These are phyloP conservation scores for Zeus faber DNA, from an alignment of 2,113 vertebrate genomes.

Conservation along the genomic window DNA sequence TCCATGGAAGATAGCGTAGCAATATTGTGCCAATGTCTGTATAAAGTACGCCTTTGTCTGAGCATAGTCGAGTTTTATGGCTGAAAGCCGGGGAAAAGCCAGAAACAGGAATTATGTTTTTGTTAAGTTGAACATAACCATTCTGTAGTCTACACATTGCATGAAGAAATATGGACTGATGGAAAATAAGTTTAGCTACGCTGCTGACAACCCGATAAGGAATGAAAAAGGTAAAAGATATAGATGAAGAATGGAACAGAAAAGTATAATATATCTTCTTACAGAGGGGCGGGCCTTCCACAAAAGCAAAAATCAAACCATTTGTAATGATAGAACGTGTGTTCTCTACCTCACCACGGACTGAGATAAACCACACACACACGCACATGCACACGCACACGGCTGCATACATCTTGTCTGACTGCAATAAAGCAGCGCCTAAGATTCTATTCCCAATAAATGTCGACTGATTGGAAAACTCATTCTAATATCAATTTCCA, in stretches of 20 bases:
- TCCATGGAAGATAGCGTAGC: constrained; percentile 3
- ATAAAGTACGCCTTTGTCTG: constrained; percentile 23
- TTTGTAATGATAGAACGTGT: constrained; percentile 52
- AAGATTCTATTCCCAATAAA: constrained; percentile 78
- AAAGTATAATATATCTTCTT: constrained; percentile 56
- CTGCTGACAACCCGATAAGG: constrained; percentile 50
- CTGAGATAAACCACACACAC: constrained; percentile 11
- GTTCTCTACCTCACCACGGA: constrained; percentile 36
- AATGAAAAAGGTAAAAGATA: constrained; percentile 41
- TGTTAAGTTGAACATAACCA: constrained; percentile 17
- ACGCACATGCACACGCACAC: constrained; percentile 49
- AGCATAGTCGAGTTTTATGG: too few relatives aligned
- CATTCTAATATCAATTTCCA: constrained; percentile 81
- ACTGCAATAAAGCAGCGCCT: constrained; percentile 74
- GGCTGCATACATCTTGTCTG: constrained; percentile 74
- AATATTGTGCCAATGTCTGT: constrained; percentile 9
- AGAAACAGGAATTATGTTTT: constrained; percentile 17
- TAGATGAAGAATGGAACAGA: too few relatives aligned
- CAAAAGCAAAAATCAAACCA: constrained; percentile 53
- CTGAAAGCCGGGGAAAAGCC: too few relatives aligned
- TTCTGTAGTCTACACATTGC: not conserved
- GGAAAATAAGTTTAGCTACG: constrained; percentile 8
- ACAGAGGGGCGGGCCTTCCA: constrained; percentile 33
- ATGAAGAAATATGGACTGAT: constrained; percentile 7
- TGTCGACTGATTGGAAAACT: constrained; percentile 79